Conservation (phyloP, 2,888 invertebrate genomes). For the Ethmia dodecea region DNA sequence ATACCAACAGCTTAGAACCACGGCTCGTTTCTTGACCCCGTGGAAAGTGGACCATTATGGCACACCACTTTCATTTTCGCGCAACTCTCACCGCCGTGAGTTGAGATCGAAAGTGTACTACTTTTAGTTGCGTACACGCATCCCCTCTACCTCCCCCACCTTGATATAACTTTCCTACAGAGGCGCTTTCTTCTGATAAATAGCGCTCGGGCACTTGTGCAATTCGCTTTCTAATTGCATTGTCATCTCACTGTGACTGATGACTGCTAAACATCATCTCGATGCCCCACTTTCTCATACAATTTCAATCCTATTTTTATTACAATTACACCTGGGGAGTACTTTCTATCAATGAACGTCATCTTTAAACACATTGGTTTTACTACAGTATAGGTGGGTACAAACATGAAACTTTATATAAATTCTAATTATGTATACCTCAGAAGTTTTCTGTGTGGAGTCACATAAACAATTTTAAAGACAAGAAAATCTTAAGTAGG, state of each 20-base stretch:
- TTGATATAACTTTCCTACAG: conserved; percentile 61
- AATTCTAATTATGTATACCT: no score
- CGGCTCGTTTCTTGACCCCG: conserved; percentile 64
- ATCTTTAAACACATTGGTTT: no score
- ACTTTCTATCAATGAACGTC: no score
- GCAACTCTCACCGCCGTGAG: conserved; percentile 74
- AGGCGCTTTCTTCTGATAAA: conserved; percentile 65
- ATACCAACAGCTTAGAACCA: conserved; percentile 47
- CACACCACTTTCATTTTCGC: conserved; percentile 80
- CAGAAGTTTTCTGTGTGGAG: no score
- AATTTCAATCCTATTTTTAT: conserved; percentile 8
- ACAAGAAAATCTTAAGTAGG: no score
- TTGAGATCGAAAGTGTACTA: conserved; percentile 75
- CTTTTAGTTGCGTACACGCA: conserved; percentile 67
- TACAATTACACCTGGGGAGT: background rate
- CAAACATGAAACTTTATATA: no score
- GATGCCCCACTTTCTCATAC: conserved; percentile 51
- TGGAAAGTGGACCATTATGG: conserved; percentile 75
- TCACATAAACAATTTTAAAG: no score
- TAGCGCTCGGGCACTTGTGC: conserved; percentile 53
- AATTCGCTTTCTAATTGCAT: conserved; percentile 76
- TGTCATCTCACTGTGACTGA: conserved; percentile 63
- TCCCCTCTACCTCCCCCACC: conserved; percentile 27
- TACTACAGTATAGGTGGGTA: no score
- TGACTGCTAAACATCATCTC: conserved; percentile 53